Evolutionary conservation across 2,797 vertebrate genomes (phyloP).

Genomic region (Glossophaga mutica): DNA sequence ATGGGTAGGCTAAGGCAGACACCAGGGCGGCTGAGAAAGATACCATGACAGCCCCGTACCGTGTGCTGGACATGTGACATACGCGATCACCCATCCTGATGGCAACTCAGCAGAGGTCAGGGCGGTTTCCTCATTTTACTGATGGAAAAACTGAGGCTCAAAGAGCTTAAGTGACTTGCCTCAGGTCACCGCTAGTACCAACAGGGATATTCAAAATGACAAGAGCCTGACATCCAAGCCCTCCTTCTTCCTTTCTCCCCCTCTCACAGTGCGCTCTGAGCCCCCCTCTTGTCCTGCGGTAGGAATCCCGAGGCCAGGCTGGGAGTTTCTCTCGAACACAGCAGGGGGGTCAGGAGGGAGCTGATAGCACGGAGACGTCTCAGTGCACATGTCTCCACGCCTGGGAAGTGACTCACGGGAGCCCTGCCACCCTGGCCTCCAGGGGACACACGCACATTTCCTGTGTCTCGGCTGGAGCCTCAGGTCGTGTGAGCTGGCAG

Average conservation of each 20-base stretch:
- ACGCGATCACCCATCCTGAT: neutral
- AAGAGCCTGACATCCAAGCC: neutral
- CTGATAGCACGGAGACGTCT: neutral
- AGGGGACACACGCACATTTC: constrained; percentile 44
- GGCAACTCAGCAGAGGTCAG: neutral
- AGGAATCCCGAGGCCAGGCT: neutral
- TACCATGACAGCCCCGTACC: neutral
- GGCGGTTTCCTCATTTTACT: neutral
- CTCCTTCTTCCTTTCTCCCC: neutral
- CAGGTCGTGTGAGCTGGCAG: neutral
- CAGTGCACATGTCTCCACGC: neutral
- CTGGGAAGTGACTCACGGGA: constrained; percentile 58
- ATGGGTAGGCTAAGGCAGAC: neutral
- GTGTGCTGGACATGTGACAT: neutral
- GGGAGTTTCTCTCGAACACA: neutral
- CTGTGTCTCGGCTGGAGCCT: constrained; percentile 17
- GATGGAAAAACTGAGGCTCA: neutral
- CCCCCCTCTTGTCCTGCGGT: neutral
- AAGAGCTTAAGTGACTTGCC: neutral
- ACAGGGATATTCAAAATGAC: neutral
- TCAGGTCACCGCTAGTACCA: neutral
- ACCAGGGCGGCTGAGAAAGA: neutral
- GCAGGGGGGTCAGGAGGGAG: neutral
- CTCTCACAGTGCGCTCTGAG: neutral
- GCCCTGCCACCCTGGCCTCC: neutral